Conservation (phyloP, 2,113 vertebrate genomes). For the Eublepharis macularius region DNA sequence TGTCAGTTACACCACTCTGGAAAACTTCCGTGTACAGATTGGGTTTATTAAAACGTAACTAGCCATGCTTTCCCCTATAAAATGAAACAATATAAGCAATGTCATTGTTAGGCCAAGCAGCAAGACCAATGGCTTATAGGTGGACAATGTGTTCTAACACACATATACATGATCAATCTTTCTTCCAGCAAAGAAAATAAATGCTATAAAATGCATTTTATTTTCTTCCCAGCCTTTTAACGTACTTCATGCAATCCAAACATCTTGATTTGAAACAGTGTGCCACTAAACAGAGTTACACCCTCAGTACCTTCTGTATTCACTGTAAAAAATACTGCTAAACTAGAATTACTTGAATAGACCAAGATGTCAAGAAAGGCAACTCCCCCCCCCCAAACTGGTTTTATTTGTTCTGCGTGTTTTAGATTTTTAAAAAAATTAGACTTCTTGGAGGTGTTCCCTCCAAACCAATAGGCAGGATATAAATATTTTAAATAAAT, state of each 20-base stretch:
- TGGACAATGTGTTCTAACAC: neutral
- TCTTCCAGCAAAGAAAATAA: neutral
- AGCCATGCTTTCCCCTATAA: neutral
- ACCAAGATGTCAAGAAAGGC: neutral
- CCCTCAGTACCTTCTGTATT: too few relatives aligned
- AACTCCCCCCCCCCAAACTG: too few relatives aligned
- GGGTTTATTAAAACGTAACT: neutral
- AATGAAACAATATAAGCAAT: neutral
- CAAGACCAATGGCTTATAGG: neutral
- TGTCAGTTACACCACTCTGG: neutral
- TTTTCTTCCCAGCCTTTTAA: neutral
- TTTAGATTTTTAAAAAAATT: neutral
- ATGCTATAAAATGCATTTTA: neutral
- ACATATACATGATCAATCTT: neutral
- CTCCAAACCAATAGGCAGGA: too few relatives aligned
- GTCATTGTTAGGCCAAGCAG: neutral
- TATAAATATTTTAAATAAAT: too few relatives aligned
- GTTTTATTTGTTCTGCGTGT: too few relatives aligned
- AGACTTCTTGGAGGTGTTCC: neutral
- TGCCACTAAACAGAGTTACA: too few relatives aligned
- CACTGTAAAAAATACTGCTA: neutral
- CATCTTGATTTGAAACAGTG: neutral
- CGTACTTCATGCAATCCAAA: neutral
- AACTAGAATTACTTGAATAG: neutral
- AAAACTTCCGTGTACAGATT: neutral